Conservation (phyloP, 2,113 vertebrate species). For the Xyliphius kryptos region DNA sequence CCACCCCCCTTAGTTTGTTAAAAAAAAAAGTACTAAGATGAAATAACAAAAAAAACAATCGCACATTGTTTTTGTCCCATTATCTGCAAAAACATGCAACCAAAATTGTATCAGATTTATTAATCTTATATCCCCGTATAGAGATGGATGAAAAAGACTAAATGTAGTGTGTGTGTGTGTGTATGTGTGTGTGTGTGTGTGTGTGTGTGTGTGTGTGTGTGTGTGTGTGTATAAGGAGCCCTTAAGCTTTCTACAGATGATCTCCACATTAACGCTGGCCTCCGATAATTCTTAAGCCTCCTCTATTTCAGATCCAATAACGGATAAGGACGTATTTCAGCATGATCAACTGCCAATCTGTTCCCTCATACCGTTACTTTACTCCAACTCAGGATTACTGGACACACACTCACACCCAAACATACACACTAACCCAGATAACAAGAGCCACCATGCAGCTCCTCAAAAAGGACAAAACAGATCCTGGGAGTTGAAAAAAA, state of each 20-base stretch:
- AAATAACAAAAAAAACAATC: too few species aligned
- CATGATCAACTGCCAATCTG: slow-evolving; percentile 87
- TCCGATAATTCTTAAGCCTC: slow-evolving; percentile 94
- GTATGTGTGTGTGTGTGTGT: neutral
- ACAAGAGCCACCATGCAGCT: slow-evolving; percentile 2
- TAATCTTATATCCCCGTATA: too few species aligned
- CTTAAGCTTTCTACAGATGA: slow-evolving; percentile 71
- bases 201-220: neutral
- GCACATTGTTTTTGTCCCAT: too few species aligned
- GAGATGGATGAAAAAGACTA: too few species aligned
- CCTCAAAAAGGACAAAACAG: neutral
- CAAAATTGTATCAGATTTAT: too few species aligned
- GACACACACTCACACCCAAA: slow-evolving; percentile 43
- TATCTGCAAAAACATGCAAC: too few species aligned
- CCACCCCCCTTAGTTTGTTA: too few species aligned
- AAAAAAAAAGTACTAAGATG: too few species aligned
- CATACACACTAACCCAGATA: slow-evolving; percentile 22
- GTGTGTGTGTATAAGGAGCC: slow-evolving; percentile 51
- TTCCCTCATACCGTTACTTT: slow-evolving; percentile 76
- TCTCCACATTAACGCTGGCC: slow-evolving; percentile 88
- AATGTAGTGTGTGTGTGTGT: neutral
- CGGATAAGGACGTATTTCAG: slow-evolving; percentile 81
- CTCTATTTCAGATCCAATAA: slow-evolving; percentile 90
- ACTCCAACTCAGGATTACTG: slow-evolving; percentile 75
- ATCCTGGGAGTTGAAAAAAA: neutral